Evolutionary conservation across 1,140 invertebrate species (phyloP), one percentile per base, ranked within the genome.

Genomic region (Rhyacophila brunnea): DNA sequence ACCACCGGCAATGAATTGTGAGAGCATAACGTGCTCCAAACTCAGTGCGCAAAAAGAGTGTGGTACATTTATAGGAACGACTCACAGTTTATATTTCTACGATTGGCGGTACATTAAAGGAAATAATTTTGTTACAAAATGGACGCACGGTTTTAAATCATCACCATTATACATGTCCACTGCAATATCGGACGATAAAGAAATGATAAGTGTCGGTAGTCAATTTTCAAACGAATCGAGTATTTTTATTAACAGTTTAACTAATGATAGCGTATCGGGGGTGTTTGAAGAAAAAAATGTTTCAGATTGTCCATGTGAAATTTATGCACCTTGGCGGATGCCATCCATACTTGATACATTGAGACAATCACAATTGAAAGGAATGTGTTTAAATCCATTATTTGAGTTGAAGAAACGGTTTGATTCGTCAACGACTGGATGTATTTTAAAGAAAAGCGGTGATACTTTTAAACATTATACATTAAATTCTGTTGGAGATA

Each of bases 401-500:
- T 3, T 60, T 10, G 53, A 65, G 32, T 34, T 58, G 15, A 58
- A 42, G 19, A 55, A 54, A 35, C 32, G 58, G 23, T 20, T 60
- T 6, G 42, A 58, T 11, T 40, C 38, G 20, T 65, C 62, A 19
- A 48, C 19, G 49, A 52, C 35, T 11, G 62, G 62, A 34, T 20
- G 13, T 5, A 23, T 14, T n/a, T 57, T 60, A 23, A 11, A 19
- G 4, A 14, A 10, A 7, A 10, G 28, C 18, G 20, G 34, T 7
- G 32, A 57, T 9, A 36, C 11, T 38, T n/a, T 56, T 20, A 20
- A 53, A 48, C 44, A 36, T 19, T 28, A 53, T 7, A 53, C 28
- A 10, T 23, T 60, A 32, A 65, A 65, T 54, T 58, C 57, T 14
- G 4, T 48, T 1, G 62, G 62, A 32, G 62, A 65, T 60, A 14